These are phyloP conservation scores for Marasmarcha lunaedactyla DNA, from an alignment of 2,888 invertebrate genomes.

Conservation along the genomic window DNA sequence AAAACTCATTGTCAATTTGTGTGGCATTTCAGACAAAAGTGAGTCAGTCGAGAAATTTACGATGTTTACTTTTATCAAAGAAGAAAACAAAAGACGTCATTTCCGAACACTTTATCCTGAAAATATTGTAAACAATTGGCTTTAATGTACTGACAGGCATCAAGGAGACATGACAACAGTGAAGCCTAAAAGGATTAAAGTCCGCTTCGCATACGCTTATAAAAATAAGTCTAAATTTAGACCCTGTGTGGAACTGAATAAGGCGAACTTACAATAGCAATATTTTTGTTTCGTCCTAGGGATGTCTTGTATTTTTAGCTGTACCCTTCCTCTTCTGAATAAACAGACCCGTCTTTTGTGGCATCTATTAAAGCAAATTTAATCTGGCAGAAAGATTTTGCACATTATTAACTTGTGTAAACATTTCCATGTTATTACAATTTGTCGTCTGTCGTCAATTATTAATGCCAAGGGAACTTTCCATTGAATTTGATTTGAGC, in stretches of 20 bases:
- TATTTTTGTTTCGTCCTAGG: constrained; percentile 14
- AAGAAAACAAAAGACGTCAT: constrained; percentile 49
- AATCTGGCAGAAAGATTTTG: constrained; percentile 37
- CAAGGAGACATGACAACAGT: constrained; percentile 28
- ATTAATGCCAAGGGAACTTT: too few relatives aligned
- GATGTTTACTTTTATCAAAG: constrained; percentile 52
- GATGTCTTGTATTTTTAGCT: constrained; percentile 45
- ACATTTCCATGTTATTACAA: constrained; percentile 39
- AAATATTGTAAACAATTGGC: constrained; percentile 50
- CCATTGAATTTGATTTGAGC: too few relatives aligned
- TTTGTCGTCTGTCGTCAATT: constrained; percentile 28
- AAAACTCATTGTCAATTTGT: constrained; percentile 19
- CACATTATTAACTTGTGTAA: constrained; percentile 41
- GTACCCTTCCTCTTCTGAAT: constrained; percentile 42
- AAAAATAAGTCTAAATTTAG: constrained; percentile 16
- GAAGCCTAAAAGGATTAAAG: constrained; percentile 47
- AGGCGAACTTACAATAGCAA: constrained; percentile 12
- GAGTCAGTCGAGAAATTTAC: constrained; percentile 43
- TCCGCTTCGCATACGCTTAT: not conserved
- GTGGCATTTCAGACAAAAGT: constrained; percentile 44
- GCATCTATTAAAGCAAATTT: constrained; percentile 27
- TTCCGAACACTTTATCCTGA: constrained; percentile 44
- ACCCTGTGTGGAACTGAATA: constrained; percentile 19
- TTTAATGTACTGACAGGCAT: constrained; percentile 46
- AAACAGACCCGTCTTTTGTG: constrained; percentile 35